Conservation (phyloP, 30 jellyfish, hydroid and myxozoan genomes). For the Pelagia noctiluca region DNA sequence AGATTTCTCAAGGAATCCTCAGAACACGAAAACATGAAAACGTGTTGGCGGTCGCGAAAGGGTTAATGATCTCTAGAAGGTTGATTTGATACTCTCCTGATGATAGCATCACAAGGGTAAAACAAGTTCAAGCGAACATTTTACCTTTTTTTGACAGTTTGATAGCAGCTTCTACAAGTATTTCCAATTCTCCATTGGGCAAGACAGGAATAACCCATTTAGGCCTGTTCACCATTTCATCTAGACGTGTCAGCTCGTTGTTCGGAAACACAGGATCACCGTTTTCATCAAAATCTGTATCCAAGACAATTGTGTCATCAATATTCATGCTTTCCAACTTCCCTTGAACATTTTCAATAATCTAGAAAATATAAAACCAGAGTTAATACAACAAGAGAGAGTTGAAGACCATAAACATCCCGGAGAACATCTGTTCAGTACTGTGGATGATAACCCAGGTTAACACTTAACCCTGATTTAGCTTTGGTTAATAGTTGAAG, state of each 20-base stretch:
- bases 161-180: conserved; percentile 84
- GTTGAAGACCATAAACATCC: not conserved
- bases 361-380: not conserved
- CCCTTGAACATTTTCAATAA: conserved; percentile 37
- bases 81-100: too few relatives aligned
- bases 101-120: too few relatives aligned
- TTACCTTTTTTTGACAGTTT: conserved; percentile 89
- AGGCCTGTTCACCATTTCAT: conserved; percentile 97
- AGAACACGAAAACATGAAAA: too few relatives aligned
- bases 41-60: too few relatives aligned
- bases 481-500: too few relatives aligned
- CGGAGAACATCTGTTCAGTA: too few relatives aligned
- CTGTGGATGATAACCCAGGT: too few relatives aligned
- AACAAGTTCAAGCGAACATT: too few relatives aligned
- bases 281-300: conserved; percentile 88
- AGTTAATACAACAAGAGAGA: not conserved
- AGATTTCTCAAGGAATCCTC: too few relatives aligned
- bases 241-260: conserved; percentile 82
- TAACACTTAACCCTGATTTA: too few relatives aligned
- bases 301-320: conserved; percentile 41
- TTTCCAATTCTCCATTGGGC: conserved; percentile 95
- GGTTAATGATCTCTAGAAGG: too few relatives aligned
- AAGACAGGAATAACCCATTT: conserved; percentile 96
- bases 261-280: conserved; percentile 91
- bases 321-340: conserved; percentile 30